Percentiles rank a stretch among this genome's conserved stretches.
phyloP scores from a whole-genome alignment of 2,113 vertebrate genomes.

The Rhinoptilus africanus region DNA sequence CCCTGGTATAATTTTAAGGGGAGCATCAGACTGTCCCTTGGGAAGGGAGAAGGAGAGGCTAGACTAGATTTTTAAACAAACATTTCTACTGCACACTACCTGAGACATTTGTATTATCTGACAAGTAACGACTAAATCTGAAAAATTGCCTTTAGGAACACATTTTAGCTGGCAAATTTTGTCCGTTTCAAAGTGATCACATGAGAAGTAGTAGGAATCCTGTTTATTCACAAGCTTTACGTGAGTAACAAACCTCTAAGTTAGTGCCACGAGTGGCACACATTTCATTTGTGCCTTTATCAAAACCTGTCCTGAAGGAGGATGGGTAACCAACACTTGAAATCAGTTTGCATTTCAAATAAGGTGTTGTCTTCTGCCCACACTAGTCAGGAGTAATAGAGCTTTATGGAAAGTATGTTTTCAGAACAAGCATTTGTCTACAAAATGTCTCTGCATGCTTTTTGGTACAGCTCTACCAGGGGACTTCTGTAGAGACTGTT shows the following conservation, averaged over 20 bases:
- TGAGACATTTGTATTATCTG: neutral
- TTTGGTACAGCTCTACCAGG: neutral
- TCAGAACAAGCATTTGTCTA: rapidly evolving
- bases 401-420: neutral
- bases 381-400: neutral
- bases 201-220: neutral
- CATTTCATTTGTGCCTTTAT: neutral
- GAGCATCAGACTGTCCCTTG: neutral
- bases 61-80: neutral
- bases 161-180: neutral
- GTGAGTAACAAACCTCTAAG: neutral
- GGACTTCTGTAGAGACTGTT: neutral
- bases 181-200: neutral
- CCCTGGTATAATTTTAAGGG: neutral
- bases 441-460: neutral
- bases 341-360: neutral
- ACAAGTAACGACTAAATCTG: neutral
- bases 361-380: neutral
- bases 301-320: neutral
- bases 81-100: neutral
- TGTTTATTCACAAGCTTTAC: neutral
- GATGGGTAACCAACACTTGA: neutral
- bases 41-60: neutral
- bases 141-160: neutral
- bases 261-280: too few relatives aligned